Evolutionary conservation across 2,797 vertebrate genomes (phyloP).

Genomic region (Tokudaia tokunoshimensis): DNA sequence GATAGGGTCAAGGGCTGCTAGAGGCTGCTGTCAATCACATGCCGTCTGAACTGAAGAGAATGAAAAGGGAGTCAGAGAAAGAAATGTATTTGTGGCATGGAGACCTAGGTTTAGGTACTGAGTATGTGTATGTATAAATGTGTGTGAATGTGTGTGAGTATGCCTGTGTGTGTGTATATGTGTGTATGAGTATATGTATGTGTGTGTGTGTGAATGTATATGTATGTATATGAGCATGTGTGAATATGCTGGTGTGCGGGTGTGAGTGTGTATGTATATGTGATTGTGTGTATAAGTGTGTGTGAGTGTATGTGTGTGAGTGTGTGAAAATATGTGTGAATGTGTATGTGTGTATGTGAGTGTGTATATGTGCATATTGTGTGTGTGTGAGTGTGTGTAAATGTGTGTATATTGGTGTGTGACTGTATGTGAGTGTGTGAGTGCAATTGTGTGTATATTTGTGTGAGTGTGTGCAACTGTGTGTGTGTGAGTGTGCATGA

Average conservation of each 20-base stretch:
- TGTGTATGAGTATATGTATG: not conserved
- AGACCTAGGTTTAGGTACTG: not conserved
- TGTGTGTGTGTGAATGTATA: no score
- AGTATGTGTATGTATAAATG: not conserved
- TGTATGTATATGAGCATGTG: no score
- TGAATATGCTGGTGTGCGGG: not conserved
- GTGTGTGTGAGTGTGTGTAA: not conserved
- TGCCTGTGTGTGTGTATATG: not conserved
- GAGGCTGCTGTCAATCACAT: not conserved
- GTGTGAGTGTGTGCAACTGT: not conserved
- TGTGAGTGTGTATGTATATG: not conserved
- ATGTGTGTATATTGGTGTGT: not conserved
- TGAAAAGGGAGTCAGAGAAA: not conserved
- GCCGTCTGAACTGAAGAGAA: not conserved
- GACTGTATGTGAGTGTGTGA: not conserved
- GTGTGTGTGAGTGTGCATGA: not conserved
- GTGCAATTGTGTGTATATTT: not conserved
- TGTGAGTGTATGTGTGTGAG: not conserved
- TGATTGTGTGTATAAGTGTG: not conserved
- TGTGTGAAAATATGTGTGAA: not conserved
- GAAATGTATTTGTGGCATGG: not conserved
- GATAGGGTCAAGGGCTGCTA: not conserved
- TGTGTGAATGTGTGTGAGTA: no score
- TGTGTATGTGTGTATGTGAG: not conserved
- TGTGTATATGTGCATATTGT: no score